Evolutionary conservation across 2,113 vertebrate species (phyloP), one percentile per base, ranked within the genome.

Genomic region (Pampusana beccarii): DNA sequence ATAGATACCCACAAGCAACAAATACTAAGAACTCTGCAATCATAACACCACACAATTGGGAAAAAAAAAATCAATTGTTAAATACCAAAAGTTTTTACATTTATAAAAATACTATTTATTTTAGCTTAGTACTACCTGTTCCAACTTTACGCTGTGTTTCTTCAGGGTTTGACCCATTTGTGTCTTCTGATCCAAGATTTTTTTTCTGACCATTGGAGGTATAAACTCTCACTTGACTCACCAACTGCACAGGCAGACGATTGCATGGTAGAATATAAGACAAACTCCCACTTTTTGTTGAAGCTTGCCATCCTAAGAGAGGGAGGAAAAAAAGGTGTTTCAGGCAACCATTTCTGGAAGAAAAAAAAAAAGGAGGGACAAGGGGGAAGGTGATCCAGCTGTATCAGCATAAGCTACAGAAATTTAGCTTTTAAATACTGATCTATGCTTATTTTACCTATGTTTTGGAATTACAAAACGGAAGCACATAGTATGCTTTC

Each of bases 171-270:
- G 96, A 88, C 40, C 72, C 31, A 90, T 90, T 97, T 73, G 11
- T 58, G 46, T 80, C 74, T 54, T 97, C 89, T 69, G 97, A 93
- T 48, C 97, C 97, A 67, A 92, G 97, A 89, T 80, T 97, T 91
- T 97, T 97, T 88, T 98, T 98, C 88, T 98, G 97, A 58, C 97
- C 97, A 73, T 97, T 95, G 46, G 99, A 98, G 46, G 98, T 99
- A 93, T 98, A 99, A 96, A 98, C 98, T 86, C 98, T 98, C 53
- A 98, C 96, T 96, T 98, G 98, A 58, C 95, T 97, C 85, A 97
- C 88, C 31, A 98, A 71, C 70, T 97, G 92, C 94, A 98, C 93
- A 13, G 97, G 97, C 42, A 98, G 93, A 46, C 97, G 96, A 80
- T 82, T 95, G 87, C 97, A 98, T 16, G 98, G 97, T 10, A 98